Percentiles rank a stretch among this genome's conserved stretches.
Conservation (phyloP, 2,888 invertebrate genomes). For the Xestobium rufovillosum region DNA sequence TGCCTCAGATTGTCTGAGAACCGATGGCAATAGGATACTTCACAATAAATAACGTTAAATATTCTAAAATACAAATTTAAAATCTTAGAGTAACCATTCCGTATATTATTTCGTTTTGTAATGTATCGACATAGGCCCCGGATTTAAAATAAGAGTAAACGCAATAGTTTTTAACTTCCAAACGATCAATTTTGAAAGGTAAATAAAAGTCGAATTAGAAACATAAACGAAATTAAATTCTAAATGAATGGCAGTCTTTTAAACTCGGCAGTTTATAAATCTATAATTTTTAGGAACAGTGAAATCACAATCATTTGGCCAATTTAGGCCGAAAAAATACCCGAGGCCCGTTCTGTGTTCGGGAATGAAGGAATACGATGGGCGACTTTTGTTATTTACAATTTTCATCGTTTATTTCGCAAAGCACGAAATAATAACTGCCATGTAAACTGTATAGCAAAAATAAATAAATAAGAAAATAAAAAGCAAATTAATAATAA, state of each 20-base stretch:
- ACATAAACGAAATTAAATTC: slow-evolving; percentile 29
- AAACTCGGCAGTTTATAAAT: slow-evolving; percentile 44
- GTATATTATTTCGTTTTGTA: slow-evolving; percentile 26
- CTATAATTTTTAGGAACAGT: slow-evolving; percentile 42
- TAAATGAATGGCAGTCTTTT: slow-evolving; percentile 44
- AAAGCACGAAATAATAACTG: slow-evolving; percentile 19
- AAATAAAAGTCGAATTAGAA: slow-evolving; percentile 31
- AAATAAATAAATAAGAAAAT: slow-evolving; percentile 29
- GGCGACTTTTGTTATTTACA: slow-evolving; percentile 32
- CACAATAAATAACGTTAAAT: slow-evolving; percentile 41
- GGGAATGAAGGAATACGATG: slow-evolving; percentile 38
- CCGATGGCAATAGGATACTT: slow-evolving; percentile 38
- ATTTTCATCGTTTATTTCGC: slow-evolving; percentile 22
- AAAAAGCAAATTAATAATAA: slow-evolving; percentile 31
- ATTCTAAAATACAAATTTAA: slow-evolving; percentile 24
- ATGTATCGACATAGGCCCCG: slow-evolving; percentile 38
- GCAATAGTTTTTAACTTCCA: slow-evolving; percentile 33
- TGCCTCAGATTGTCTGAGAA: slow-evolving; percentile 37
- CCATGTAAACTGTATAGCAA: slow-evolving; percentile 31
- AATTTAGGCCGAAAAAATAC: slow-evolving; percentile 37
- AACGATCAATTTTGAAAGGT: slow-evolving; percentile 43
- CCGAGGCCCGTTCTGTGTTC: slow-evolving; percentile 32
- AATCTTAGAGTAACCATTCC: too few relatives aligned
- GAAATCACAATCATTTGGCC: slow-evolving; percentile 41
- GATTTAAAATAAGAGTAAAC: slow-evolving; percentile 31